These are phyloP conservation scores for Himalopsyche japonica DNA, from an alignment of 2,888 invertebrate species.

Conservation along the genomic window DNA sequence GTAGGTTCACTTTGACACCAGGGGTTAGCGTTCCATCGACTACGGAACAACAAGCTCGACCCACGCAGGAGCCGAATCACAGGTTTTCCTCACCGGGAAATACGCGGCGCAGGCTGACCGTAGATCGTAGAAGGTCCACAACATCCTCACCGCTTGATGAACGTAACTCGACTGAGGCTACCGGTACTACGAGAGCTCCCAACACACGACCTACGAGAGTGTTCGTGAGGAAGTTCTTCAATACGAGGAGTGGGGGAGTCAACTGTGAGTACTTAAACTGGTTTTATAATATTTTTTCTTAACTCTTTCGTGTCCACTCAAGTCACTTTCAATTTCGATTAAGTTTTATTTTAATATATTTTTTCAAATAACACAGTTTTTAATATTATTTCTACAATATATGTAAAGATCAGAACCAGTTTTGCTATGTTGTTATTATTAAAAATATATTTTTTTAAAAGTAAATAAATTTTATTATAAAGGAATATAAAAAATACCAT, in stretches of 20 bases:
- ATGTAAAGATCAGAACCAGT: too few species aligned
- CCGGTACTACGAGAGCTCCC: slow-evolving; percentile 9
- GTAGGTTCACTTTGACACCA: slow-evolving; percentile 10
- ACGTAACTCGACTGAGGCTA: slow-evolving; percentile 28
- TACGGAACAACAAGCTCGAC: neutral
- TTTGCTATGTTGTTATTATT: too few species aligned
- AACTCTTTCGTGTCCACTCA: neutral
- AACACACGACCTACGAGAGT: slow-evolving; percentile 28
- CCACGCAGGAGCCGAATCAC: neutral
- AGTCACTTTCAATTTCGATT: too few species aligned
- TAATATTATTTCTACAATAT: too few species aligned
- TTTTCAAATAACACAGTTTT: too few species aligned
- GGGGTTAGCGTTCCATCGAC: neutral
- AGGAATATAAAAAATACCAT: too few species aligned
- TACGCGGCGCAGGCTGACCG: slow-evolving; percentile 16
- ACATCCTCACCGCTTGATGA: slow-evolving; percentile 17
- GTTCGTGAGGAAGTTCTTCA: slow-evolving; percentile 38
- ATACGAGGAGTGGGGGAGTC: slow-evolving; percentile 15
- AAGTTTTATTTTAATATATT: too few species aligned
- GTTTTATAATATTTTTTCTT: slow-evolving; percentile 19
- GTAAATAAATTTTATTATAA: too few species aligned
- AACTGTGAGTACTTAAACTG: slow-evolving; percentile 24
- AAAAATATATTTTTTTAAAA: too few species aligned
- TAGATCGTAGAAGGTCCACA: slow-evolving; percentile 18
- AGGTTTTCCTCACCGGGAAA: slow-evolving; percentile 20